Evolutionary conservation across 2,113 vertebrate genomes (phyloP).

Genomic region (Grammomys surdaster): DNA sequence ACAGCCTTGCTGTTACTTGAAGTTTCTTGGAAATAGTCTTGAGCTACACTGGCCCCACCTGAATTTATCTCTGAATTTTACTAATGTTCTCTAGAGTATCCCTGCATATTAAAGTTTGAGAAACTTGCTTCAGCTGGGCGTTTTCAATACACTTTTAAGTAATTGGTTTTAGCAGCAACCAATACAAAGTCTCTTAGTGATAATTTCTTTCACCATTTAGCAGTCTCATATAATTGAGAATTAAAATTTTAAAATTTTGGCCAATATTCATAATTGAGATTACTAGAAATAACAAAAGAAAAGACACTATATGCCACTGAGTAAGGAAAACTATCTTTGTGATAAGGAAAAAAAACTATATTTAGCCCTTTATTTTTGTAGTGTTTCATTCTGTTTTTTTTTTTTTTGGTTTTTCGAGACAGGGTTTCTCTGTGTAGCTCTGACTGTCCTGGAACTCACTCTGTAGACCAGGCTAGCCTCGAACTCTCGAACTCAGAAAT

Average conservation of each 20-base stretch:
- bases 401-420: too few relatives aligned
- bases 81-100: background rate
- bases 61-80: background rate
- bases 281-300: background rate
- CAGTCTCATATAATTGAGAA: background rate
- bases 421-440: too few relatives aligned
- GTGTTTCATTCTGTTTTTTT: background rate
- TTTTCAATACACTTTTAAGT: background rate
- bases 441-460: too few relatives aligned
- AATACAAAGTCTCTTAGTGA: background rate
- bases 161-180: background rate
- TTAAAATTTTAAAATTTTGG: background rate
- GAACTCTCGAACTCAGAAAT: too few relatives aligned
- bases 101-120: background rate
- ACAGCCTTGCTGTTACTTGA: background rate
- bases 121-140: background rate
- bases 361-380: background rate
- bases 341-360: background rate
- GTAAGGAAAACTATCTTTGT: background rate
- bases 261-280: background rate
- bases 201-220: background rate
- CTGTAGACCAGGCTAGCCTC: too few relatives aligned
- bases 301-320: background rate
- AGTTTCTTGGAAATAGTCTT: background rate
- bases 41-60: background rate